Base-by-base conservation (phyloP, 2,888 invertebrate species). In the Drosophila parthenogenetica region DNA sequence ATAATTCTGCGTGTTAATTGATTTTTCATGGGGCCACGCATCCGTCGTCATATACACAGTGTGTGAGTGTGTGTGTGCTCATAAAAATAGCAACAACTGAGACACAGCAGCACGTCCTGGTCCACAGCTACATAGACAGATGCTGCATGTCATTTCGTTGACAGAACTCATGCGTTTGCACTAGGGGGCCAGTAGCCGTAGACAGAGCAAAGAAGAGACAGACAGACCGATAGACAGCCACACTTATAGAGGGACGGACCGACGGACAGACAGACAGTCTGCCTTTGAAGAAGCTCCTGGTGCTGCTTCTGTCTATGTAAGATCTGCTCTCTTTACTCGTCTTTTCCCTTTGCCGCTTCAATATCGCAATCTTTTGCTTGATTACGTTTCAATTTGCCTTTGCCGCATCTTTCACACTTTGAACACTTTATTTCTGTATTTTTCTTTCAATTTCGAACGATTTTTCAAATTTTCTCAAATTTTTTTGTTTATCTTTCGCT, bases 1-100 rank as follows among this genome's bases (percentile, higher is more conserved):
- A 84, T 86, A 89, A 79, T 86, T 86, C 77, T 73, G 86, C 84
- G 89, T 86, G 89, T 88, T 89, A 88, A 88, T 88, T 89, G 87
- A 88, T 89, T 89, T 83, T 89, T 85, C 83, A 83, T 86, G 85
- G 86, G 86, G 86, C 83, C 84, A 87, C 83, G 87, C 87, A 87
- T 84, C 83, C 87, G 83, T 87, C 81, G 76, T 82, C 77, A 69
- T 49, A 13, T 46, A 42, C 39, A 51, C 49, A 43, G 54, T 50
- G 10, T 54, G 39, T 45, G 61, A 32, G 53, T 22, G 32, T 22
- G 45, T 40, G 62, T 64, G 63, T 50, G 64, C 71, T 81, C 86
- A 88, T 79, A 86, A 78, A 88, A 86, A 87, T 85, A 85, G 87
- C 86, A 82, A 69, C 82, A 76, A 74, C 85, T 74, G 76, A 69